Base-by-base conservation (phyloP, 2,888 invertebrate species). In the Heteromyza rotundicornis region DNA sequence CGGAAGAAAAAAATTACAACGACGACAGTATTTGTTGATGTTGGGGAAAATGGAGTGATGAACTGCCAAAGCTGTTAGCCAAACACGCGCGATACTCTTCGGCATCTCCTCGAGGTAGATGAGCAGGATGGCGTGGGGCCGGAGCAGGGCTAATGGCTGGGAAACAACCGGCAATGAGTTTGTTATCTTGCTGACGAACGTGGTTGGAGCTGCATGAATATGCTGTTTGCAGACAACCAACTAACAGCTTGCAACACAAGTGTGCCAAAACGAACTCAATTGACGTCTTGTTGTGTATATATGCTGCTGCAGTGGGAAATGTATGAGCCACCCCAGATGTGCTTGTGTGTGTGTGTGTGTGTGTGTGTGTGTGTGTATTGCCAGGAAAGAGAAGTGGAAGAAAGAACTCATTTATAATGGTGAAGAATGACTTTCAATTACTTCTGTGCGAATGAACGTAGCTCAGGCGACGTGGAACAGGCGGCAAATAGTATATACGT, bases 361-460 rank as follows among this genome's bases (percentile, higher is more conserved):
- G n/a, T n/a, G n/a, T n/a, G n/a, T n/a, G n/a, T n/a, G n/a, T n/a
- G n/a, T n/a, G n/a, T n/a, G n/a, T n/a, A n/a, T n/a, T n/a, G n/a
- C n/a, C n/a, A 47, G 40, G 35, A 36, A 36, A 20, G 27, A 44
- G 47, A 23, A 52, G 58, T 24, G 19, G 14, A 35, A n/a, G 58
- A 57, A 58, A 60, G 62, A 62, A 51, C 62, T 58, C 60, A 65
- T 65, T 65, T 63, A 65, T 65, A 63, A 65, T 63, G 55, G 44
- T 65, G 65, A 65, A 63, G 65, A 63, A 65, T 65, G 62, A 60
- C 65, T 65, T 65, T 53, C 62, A 65, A 63, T 65, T 65, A 65
- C 62, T 58, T 35, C 24, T 51, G 40, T 52, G 51, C 36, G 59
- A 59, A 59, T 52, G 32, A 23, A 53, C 56, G 27, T 16, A 19